These are phyloP conservation scores for Epizoanthus rinbou DNA, from an alignment of 92 coral and sea anemone species.

Conservation along the genomic window DNA sequence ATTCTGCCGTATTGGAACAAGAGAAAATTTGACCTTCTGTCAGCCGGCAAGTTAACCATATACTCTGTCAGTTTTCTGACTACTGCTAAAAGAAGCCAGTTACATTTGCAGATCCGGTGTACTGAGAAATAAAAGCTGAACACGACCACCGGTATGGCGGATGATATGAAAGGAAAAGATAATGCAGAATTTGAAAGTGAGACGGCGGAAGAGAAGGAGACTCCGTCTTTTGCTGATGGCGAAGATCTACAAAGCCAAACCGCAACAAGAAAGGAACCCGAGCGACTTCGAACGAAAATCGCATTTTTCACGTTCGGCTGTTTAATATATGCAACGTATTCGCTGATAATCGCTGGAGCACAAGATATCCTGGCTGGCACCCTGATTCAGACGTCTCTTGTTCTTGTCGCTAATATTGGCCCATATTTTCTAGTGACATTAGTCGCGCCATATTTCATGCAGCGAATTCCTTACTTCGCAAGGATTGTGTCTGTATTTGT, in stretches of 20 bases:
- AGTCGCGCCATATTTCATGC: constrained; percentile 81
- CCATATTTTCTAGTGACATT: constrained; percentile 77
- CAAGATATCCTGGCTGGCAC: constrained; percentile 91
- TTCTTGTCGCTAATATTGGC: constrained; percentile 78
- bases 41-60: background rate
- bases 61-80: background rate
- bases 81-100: background rate
- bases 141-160: constrained; percentile 18
- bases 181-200: background rate
- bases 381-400: constrained; percentile 79
- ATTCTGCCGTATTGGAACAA: background rate
- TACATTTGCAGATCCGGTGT: background rate
- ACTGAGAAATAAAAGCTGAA: no score
- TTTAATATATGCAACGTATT: constrained; percentile 51
- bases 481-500: constrained; percentile 71
- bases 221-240: background rate
- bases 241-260: background rate
- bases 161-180: background rate
- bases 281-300: constrained; percentile 64
- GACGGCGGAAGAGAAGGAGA: background rate
- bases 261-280: constrained; percentile 43
- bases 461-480: constrained; percentile 67
- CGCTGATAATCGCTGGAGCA: constrained; percentile 77
- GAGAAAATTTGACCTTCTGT: background rate
- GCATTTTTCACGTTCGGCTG: constrained; percentile 72